phyloP scores from a whole-genome alignment of 2,113 vertebrate genomes.

The Cygnus atratus region DNA sequence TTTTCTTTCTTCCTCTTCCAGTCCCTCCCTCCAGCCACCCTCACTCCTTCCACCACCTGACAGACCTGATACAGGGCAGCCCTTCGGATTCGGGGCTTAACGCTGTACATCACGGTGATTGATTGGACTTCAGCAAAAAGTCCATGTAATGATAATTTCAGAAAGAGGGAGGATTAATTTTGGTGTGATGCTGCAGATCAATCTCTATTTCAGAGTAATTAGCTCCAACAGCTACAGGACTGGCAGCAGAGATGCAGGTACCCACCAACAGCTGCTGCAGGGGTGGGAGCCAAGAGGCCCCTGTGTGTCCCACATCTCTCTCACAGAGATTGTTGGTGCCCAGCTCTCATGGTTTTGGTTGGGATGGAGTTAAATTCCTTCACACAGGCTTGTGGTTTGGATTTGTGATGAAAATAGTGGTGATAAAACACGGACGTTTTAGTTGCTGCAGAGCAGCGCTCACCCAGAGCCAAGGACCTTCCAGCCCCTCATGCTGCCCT shows the following conservation, averaged over 20 bases:
- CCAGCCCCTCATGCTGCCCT: no score
- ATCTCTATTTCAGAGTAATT: conserved; percentile 2
- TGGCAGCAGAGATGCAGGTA: background rate
- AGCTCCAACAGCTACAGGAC: background rate
- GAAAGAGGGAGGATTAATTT: background rate
- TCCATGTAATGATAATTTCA: background rate
- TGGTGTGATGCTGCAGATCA: background rate
- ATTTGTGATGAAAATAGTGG: no score
- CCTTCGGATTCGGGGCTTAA: rapidly evolving
- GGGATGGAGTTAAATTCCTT: no score
- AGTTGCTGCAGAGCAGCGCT: no score
- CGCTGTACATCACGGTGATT: background rate
- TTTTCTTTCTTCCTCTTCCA: background rate
- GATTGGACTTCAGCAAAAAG: background rate
- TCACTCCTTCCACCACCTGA: background rate
- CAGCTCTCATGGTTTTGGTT: no score
- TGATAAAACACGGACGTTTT: no score
- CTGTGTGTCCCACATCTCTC: background rate
- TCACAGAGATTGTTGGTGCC: no score
- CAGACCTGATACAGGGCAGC: background rate
- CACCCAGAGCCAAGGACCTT: no score
- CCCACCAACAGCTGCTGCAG: background rate
- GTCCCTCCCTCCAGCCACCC: background rate
- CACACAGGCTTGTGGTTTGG: no score
- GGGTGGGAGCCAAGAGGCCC: no score